Evolutionary conservation across 2,888 invertebrate genomes (phyloP), one percentile per base, ranked within the genome.

Genomic region (Cremastinae sp.): DNA sequence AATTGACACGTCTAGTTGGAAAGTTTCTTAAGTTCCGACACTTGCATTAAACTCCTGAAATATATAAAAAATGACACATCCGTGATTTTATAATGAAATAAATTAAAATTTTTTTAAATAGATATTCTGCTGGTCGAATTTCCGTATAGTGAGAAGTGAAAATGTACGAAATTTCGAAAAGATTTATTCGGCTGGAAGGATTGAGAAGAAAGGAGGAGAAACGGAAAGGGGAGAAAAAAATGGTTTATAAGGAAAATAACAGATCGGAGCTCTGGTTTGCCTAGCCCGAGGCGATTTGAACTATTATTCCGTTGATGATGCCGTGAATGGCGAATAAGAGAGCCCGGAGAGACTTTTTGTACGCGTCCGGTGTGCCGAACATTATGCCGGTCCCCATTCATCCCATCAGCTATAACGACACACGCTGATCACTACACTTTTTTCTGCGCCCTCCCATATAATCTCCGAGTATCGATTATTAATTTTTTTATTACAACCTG

Each of bases 251-350:
- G 28, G 28, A 65, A 66, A 77, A 74, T 53, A 73, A 62, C 66
- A 65, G 68, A 59, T 71, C 74, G 71, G 82, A 82, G 82, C 85
- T 85, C 84, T 85, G 84, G 85, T 85, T 84, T 84, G 81, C 81
- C 80, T 79, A 81, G 85, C 81, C 58, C 56, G 79, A 79, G 83
- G 85, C 82, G 76, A 80, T 79, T 61, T 54, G 56, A 22, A 18
- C 28, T 28, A 36, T 16, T 41, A 75, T 74, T 74, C 41, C n/a
- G 18, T 20, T 47, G 56, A 62, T 54, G 72, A 75, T 75, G 70
- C 78, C 74, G 70, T 79, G 76, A 81, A 83, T 81, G 82, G 82
- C 81, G 83, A 83, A n/a, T n/a, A n/a, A n/a, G n/a, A 84, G 82
- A 84, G 84, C 82, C 82, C 80, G 82, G 83, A 81, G 79, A 78